Conservation (phyloP, 2,888 invertebrate genomes). For the Lissocephala sabroskyi region DNA sequence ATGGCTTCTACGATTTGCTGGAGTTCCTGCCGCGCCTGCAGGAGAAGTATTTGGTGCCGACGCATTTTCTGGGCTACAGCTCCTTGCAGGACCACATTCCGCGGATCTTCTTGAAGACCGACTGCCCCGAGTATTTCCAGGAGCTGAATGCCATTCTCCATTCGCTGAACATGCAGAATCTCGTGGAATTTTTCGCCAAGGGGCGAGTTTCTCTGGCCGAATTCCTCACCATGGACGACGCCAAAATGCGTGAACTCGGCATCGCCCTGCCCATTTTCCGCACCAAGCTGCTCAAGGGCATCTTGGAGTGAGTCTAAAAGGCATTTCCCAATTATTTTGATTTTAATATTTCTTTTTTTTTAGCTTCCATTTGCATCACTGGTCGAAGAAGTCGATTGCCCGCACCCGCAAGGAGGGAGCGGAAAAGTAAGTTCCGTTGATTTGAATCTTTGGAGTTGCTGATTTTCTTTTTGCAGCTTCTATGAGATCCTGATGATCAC, state of each 20-base stretch:
- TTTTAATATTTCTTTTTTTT: background rate
- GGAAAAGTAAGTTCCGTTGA: slow-evolving; percentile 37
- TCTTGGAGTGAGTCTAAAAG: slow-evolving; percentile 61
- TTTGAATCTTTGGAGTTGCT: too few species aligned
- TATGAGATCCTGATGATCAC: slow-evolving; percentile 69
- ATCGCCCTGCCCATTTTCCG: slow-evolving; percentile 64
- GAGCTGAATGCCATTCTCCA: slow-evolving; percentile 63
- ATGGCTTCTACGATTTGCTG: slow-evolving; percentile 68
- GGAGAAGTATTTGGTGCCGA: slow-evolving; percentile 55
- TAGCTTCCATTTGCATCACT: slow-evolving; percentile 70
- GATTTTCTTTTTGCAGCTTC: slow-evolving; percentile 59
- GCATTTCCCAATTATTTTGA: background rate
- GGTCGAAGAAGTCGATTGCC: slow-evolving; percentile 66
- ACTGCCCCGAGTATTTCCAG: slow-evolving; percentile 71
- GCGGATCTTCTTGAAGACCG: slow-evolving; percentile 66
- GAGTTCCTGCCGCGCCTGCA: slow-evolving; percentile 57
- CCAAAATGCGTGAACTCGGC: slow-evolving; percentile 56
- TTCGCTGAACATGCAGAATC: slow-evolving; percentile 50
- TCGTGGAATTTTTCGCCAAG: slow-evolving; percentile 62
- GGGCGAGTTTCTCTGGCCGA: slow-evolving; percentile 56
- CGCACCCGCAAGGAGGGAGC: slow-evolving; percentile 42
- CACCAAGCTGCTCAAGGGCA: slow-evolving; percentile 64
- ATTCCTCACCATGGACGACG: slow-evolving; percentile 66
- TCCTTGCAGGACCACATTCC: slow-evolving; percentile 68
- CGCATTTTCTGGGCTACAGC: slow-evolving; percentile 60